Conservation (phyloP, 2,888 invertebrate genomes). For the Panzeria rudis region DNA sequence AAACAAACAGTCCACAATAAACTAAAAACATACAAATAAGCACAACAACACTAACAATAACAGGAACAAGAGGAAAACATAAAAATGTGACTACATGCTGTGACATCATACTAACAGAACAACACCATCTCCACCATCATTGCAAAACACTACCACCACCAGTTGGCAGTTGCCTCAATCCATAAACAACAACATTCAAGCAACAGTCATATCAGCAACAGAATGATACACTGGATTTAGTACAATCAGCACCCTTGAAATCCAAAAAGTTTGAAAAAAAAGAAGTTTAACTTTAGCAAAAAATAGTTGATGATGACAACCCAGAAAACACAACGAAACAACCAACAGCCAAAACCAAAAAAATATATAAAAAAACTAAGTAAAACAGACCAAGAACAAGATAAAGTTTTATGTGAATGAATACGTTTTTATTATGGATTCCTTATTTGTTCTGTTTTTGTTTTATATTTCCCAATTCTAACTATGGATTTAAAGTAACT, state of each 20-base stretch:
- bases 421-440: slow-evolving; percentile 71
- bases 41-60: slow-evolving; percentile 45
- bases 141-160: slow-evolving; percentile 49
- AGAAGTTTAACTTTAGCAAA: slow-evolving; percentile 24
- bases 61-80: slow-evolving; percentile 62
- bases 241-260: slow-evolving; percentile 70
- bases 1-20: slow-evolving; percentile 61
- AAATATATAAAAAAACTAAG: slow-evolving; percentile 19
- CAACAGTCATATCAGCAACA: slow-evolving; percentile 67
- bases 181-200: slow-evolving; percentile 55
- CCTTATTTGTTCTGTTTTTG: slow-evolving; percentile 44
- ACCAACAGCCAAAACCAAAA: slow-evolving; percentile 35
- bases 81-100: slow-evolving; percentile 73
- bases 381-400: slow-evolving; percentile 63
- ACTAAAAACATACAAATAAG: slow-evolving; percentile 50
- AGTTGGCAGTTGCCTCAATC: slow-evolving; percentile 56
- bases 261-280: slow-evolving; percentile 12
- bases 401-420: slow-evolving; percentile 69
- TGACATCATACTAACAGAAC: slow-evolving; percentile 72
- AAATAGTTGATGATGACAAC: slow-evolving; percentile 69
- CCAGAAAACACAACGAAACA: slow-evolving; percentile 63
- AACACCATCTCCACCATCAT: slow-evolving; percentile 68
- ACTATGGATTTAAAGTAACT: slow-evolving; percentile 51
- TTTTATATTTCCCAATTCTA: slow-evolving; percentile 46
- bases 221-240: slow-evolving; percentile 63